Evolutionary conservation across 53 echinoderm and acorn worm genomes (phyloP).

Genomic region (Mesocentrotus franciscanus): DNA sequence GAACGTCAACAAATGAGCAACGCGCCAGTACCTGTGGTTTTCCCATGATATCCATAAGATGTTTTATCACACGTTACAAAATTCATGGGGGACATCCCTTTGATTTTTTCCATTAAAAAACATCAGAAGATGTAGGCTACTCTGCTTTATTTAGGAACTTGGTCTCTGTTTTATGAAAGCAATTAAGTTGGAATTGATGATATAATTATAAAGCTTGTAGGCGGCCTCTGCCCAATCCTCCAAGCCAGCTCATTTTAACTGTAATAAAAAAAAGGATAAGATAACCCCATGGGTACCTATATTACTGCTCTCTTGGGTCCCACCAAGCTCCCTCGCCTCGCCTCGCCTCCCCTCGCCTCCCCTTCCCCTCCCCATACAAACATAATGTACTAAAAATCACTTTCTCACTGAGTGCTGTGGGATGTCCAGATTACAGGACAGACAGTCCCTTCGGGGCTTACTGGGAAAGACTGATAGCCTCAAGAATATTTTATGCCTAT

Average conservation of each 20-base stretch:
- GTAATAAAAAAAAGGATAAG: neutral
- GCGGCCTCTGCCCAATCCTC: neutral
- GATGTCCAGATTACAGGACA: constrained; percentile 55
- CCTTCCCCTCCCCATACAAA: neutral
- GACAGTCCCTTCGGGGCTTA: constrained; percentile 38
- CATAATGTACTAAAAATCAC: neutral
- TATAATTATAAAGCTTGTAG: neutral
- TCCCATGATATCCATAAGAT: too few relatives aligned
- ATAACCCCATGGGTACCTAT: neutral
- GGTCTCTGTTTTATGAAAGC: too few relatives aligned
- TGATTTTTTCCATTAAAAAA: too few relatives aligned
- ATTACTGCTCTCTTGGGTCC: neutral
- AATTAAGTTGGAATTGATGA: neutral
- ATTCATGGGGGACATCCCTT: too few relatives aligned
- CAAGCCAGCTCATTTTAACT: neutral
- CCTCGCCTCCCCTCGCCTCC: neutral
- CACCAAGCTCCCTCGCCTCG: neutral
- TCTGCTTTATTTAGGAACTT: too few relatives aligned
- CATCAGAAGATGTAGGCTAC: too few relatives aligned
- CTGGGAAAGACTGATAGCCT: constrained; percentile 15
- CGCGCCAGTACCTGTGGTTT: too few relatives aligned
- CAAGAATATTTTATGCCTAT: constrained; percentile 43
- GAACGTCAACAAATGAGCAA: too few relatives aligned
- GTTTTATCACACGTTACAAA: too few relatives aligned
- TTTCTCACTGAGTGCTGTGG: neutral